Base-by-base conservation (phyloP, 2,888 invertebrate genomes). In the Lingula anatina region DNA sequence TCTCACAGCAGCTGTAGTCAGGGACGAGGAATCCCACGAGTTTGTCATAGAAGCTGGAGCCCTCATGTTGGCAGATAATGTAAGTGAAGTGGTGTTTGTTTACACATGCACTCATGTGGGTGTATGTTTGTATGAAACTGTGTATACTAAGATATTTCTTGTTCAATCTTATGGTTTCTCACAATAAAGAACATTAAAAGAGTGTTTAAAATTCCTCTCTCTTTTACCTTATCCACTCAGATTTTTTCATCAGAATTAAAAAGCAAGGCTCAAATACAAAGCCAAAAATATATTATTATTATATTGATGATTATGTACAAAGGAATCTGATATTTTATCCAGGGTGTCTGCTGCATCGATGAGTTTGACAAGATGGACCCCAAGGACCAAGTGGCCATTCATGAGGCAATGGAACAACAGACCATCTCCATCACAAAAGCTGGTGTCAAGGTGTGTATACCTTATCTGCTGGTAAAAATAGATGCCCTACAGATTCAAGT, bases 31-130 rank as follows among this genome's bases (percentile, higher is more conserved):
- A 76, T 90, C 95, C 0, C 88, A 88, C 56, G 97, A 99, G 79
- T 99, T 97, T 79, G 97, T 99, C 7, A 99, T 99, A 55, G 99
- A 99, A 81, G 99, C 97, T 5, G 99, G 97, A n/a, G 99, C 99
- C 0, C 80, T 99, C 27, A 97, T 99, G 97, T 81, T 99, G 68
- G 99, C 99, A 0, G 99, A 99, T 78, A 96, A 96, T 73, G 94
- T 78, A 55, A 65, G 61, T 12, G 9, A 31, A 12, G 15, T 31
- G 15, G 31, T 31, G 15, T 15, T 15, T 31, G 31, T 12, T 12
- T 31, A 15, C 15, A 15, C 15, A 15, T 31, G 31, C 31, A 15
- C 15, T 31, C 15, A 15, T 31, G 31, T 15, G 15, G 9, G 31
- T 31, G 31, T 31, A 7, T 21, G 36, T n/a, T 7, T 26, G n/a